These are phyloP conservation scores for Pluvianellus socialis DNA, from an alignment of 2,113 vertebrate species.

Conservation along the genomic window DNA sequence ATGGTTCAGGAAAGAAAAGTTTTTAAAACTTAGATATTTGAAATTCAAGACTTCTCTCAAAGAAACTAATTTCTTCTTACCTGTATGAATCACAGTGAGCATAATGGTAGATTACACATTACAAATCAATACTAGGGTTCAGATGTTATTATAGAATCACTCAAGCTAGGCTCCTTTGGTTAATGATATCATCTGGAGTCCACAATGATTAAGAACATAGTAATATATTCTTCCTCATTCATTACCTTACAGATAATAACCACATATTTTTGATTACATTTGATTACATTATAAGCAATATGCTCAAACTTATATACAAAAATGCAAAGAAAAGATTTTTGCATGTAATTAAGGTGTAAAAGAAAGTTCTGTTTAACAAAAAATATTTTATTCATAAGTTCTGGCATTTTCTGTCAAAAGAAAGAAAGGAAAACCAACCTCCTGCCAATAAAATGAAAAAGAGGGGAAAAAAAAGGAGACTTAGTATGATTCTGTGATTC, in stretches of 20 bases:
- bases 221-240: constrained; percentile 1
- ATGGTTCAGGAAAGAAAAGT: background rate
- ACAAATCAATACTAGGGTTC: background rate
- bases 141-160: constrained; percentile 8
- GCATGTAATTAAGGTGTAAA: background rate
- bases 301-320: background rate
- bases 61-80: background rate
- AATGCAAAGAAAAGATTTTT: background rate
- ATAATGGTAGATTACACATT: background rate
- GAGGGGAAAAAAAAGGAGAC: background rate
- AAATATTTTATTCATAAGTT: background rate
- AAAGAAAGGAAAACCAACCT: background rate
- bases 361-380: background rate
- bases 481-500: no score
- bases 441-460: background rate
- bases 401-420: background rate
- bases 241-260: constrained; percentile 25
- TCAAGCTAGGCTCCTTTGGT: background rate
- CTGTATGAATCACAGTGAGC: background rate
- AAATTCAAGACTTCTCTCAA: background rate
- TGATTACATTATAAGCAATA: background rate
- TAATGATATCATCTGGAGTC: constrained; percentile 6
- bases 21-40: background rate
- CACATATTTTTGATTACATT: constrained; percentile 34
- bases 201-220: background rate